phyloP scores from a whole-genome alignment of 2,888 invertebrate species.

The Rhagonycha fulva region DNA sequence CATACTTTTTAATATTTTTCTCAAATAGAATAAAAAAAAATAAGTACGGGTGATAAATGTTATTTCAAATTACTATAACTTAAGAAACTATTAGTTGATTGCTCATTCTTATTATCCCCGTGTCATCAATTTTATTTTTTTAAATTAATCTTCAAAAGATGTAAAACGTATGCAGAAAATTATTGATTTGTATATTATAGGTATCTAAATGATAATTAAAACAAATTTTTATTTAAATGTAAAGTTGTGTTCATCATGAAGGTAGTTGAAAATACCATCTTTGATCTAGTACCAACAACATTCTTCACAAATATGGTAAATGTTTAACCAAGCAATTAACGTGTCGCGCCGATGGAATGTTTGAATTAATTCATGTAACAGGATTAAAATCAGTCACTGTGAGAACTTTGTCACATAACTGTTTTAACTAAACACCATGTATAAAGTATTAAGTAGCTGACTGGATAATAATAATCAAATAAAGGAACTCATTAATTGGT shows the following conservation, averaged over 20 bases:
- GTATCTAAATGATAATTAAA: background rate
- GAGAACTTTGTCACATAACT: slow-evolving; percentile 43
- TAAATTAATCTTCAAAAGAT: background rate
- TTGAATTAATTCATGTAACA: slow-evolving; percentile 25
- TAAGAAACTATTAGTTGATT: too few species aligned
- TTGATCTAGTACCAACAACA: background rate
- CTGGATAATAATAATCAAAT: slow-evolving; percentile 29
- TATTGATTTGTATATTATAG: background rate
- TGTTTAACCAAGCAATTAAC: slow-evolving; percentile 14
- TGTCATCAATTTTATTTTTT: too few species aligned
- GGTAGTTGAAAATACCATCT: background rate
- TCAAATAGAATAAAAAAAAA: too few species aligned
- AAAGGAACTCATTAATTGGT: slow-evolving; percentile 19
- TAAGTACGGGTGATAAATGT: too few species aligned
- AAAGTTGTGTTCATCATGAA: background rate
- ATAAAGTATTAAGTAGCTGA: slow-evolving; percentile 43
- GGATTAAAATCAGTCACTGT: slow-evolving; percentile 34
- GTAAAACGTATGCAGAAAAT: background rate
- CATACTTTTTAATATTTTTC: too few species aligned
- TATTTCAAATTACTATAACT: too few species aligned
- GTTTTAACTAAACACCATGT: slow-evolving; percentile 40
- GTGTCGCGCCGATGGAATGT: slow-evolving; percentile 25
- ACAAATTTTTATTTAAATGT: background rate
- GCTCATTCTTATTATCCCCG: too few species aligned
- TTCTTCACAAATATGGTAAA: slow-evolving; percentile 21